Base-by-base conservation (phyloP, 2,888 invertebrate genomes). In the Agonopterix heracliana region DNA sequence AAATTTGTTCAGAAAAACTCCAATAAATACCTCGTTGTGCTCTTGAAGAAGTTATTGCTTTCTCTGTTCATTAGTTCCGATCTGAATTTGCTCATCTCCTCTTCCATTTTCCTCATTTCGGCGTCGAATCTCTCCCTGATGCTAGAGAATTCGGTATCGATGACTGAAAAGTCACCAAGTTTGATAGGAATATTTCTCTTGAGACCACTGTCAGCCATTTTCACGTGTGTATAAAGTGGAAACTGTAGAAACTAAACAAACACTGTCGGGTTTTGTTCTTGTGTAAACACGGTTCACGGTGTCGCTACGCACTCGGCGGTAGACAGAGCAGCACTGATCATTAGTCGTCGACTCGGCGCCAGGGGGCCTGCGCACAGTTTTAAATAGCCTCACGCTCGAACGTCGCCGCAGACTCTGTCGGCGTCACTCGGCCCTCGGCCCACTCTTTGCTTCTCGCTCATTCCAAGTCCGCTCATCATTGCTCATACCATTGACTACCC, bases 31-130 rank as follows among this genome's bases (percentile, higher is more conserved):
- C 96, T 96, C 75, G 94, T 93, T 68, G 95, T 94, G 81, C 93
- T 94, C 89, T 95, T 95, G 89, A 96, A 96, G 90, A 96, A 96
- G 76, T 96, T 95, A 82, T 94, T 94, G 74, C 95, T 94, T 84
- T 97, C 97, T 74, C 96, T 93, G 85, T 96, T 96, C 94, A 97
- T 95, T 59, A 97, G 90, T 81, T 97, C 96, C 61, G 95, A 95
- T 68, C 97, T 92, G 90, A 97, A 97, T 90, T 95, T 94, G 81
- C 94, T 94, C 98, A 98, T 98, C 90, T 98, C 98, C 73, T 98
- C 98, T 90, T 98, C 98, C 96, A 98, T 98, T 90, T 97, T 96
- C 72, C 95, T 92, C 98, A 98, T 98, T 91, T 98, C 98, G 59
- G 95, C 94, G 85, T 98, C 98, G 85, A 98, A 98, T 65, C 96